phyloP scores from a whole-genome alignment of 2,797 vertebrate species.

The Onychomys leucogaster region DNA sequence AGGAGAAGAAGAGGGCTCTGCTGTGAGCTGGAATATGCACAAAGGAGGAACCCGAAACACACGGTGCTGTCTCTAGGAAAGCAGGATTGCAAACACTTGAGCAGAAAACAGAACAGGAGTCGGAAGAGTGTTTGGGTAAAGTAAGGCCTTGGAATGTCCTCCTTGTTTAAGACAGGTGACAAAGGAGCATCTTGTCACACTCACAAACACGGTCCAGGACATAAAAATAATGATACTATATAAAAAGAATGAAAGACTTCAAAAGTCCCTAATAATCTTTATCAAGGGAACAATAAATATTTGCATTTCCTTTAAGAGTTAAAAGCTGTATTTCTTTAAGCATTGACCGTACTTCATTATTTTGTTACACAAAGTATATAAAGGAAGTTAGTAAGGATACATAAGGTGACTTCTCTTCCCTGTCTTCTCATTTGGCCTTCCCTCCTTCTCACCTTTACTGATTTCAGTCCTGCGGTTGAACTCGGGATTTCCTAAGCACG shows the following conservation, averaged over 20 bases:
- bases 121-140: not conserved
- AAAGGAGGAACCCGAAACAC: not conserved
- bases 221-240: not conserved
- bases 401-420: not conserved
- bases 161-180: not conserved
- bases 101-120: not conserved
- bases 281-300: not conserved
- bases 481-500: not conserved
- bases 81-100: not conserved
- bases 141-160: not conserved
- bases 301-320: not conserved
- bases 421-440: not conserved
- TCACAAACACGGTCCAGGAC: not conserved
- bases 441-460: no score
- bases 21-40: not conserved
- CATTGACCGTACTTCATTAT: not conserved
- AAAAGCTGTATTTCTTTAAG: not conserved
- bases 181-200: not conserved
- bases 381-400: not conserved
- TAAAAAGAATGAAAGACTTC: not conserved
- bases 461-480: not conserved
- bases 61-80: not conserved
- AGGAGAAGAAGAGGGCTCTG: not conserved
- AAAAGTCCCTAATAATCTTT: not conserved
- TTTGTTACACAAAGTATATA: not conserved